A percentile compares a stretch with the other conserved stretches of the same genome.
These are phyloP conservation scores for Montifringilla adamsi DNA, from an alignment of 2,113 vertebrate species.

Conservation along the genomic window DNA sequence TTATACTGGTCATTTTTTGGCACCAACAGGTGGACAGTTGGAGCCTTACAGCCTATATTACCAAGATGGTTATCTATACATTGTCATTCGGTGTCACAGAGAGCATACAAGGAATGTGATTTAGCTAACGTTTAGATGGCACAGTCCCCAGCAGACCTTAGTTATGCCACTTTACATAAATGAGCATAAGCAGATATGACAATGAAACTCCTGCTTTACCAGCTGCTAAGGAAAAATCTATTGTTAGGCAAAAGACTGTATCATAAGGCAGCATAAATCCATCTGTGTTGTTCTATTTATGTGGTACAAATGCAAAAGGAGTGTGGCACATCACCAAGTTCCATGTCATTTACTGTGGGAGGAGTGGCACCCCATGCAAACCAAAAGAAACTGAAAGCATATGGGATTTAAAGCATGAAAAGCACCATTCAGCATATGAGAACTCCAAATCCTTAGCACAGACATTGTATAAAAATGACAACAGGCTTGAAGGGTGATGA, in stretches of 20 bases:
- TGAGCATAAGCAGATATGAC: background rate
- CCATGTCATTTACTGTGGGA: background rate
- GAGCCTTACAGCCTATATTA: background rate
- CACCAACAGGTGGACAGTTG: background rate
- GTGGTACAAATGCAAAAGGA: background rate
- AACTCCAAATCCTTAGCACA: background rate
- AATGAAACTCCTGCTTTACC: background rate
- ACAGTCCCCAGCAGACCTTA: background rate
- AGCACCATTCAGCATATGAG: background rate
- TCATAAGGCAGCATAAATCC: background rate
- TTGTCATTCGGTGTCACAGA: background rate
- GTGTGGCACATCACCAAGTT: background rate
- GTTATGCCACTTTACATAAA: background rate
- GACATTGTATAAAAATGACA: background rate
- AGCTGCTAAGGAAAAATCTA: background rate
- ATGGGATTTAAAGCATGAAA: background rate
- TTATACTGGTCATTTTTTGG: background rate
- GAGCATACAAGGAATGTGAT: background rate
- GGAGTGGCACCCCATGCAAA: background rate
- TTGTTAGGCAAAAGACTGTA: background rate
- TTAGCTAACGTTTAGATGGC: background rate
- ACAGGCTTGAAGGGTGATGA: background rate
- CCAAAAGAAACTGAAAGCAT: background rate
- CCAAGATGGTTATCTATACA: background rate
- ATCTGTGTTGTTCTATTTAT: background rate